Evolutionary conservation across 30 jellyfish, hydroid and myxozoan species (phyloP), one percentile per base, ranked within the genome.

Genomic region (Turritopsis rubra): DNA sequence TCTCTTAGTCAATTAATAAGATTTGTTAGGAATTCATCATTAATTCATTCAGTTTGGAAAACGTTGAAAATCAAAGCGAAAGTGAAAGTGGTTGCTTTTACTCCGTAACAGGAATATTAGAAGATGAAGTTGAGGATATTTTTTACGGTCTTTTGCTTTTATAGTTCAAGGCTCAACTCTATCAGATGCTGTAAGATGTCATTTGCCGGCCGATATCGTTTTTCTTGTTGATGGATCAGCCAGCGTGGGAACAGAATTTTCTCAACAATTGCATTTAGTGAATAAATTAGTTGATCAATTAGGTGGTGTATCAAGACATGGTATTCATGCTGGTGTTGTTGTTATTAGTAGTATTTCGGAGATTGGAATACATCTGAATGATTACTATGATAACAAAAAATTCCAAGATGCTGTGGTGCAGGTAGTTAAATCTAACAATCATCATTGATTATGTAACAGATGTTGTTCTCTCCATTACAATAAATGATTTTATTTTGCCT

Each of bases 141-240:
- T 41, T 41, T 13, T 3, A 3, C 13, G 60, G 13, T 41, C 13
- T 41, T 41, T 13, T 41, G 5, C 60, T 41, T 5, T 41, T 41
- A n/a, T 41, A 41, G 60, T 41, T 41, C 5, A 41, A 3, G 60
- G 60, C 60, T 41, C 60, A 41, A 41, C 13, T 41, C 5, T 41
- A 41, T 41, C 60, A 41, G 60, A 41, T 41, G 60, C 60, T 41
- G 60, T 13, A 41, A 41, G 60, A 79, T 86, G 94, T 66, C 86
- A 77, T 52, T 79, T 53, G 71, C 92, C 99, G 13, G 88, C 81
- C 41, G 99, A 94, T 70, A 52, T 94, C 54, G 85, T 94, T 1
- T 94, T 94, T 81, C 66, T 94, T 72, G 81, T 94, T 79, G 99
- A 94, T 81, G 99, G 99, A 22, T 94, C 99, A 26, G 96, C 95